Base-by-base conservation (phyloP, 2,888 invertebrate genomes). In the Drosophila hawaiiensis region DNA sequence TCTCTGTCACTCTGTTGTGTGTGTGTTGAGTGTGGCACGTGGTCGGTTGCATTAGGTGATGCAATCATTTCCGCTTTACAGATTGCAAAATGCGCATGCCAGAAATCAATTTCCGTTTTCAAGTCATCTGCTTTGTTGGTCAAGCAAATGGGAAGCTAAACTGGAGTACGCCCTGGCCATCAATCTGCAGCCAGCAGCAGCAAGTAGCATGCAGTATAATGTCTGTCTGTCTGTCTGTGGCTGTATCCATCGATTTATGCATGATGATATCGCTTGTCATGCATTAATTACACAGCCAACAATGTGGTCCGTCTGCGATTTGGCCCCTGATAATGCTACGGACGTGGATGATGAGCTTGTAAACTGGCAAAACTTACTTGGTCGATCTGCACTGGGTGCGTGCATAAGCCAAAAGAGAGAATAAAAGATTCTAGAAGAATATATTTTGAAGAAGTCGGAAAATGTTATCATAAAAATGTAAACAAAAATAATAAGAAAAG, bases 91-190 rank as follows among this genome's bases (percentile, higher is more conserved):
- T 69, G 73, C 77, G 71, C 73, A 78, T 68, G 73, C 68, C 76
- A 84, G 83, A 89, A 87, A 87, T 89, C 88, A 89, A 88, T 88
- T 88, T 88, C 88, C 88, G 88, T 69, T 87, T 67, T 53, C 68
- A 50, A 77, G 58, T 58, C 78, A 69, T 60, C 60, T 62, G 74
- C 62, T 67, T 75, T 68, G 69, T 53, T 68, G 71, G 68, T 35
- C 68, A 52, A 54, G 55, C 63, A 66, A 80, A 75, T 74, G 59
- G 50, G 5, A 55, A 66, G 59, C 52, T 19, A n/a, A 67, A 64
- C 73, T 60, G 64, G 53, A 64, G 67, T 61, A 61, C n/a, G 25
- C 16, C 12, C 63, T 56, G 53, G 29, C 50, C 60, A 76, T 47
- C 55, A 61, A 60, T n/a, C 10, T 41, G 37, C 6, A 37, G 37